phyloP scores from a whole-genome alignment of 2,113 vertebrate genomes.

The Leucoraja erinaceus region DNA sequence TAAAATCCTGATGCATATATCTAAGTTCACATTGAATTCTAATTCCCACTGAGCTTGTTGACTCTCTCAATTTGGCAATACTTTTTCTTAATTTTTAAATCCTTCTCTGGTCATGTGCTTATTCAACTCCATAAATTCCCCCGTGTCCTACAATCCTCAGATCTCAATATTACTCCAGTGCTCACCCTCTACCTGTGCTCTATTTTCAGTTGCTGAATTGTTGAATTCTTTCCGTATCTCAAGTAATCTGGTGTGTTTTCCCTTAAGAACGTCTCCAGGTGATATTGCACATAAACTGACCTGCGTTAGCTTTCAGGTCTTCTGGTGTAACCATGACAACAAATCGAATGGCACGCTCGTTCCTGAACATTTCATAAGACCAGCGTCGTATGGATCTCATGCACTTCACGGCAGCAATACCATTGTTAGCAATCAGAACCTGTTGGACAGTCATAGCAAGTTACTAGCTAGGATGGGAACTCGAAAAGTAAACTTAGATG shows the following conservation, averaged over 20 bases:
- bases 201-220: neutral
- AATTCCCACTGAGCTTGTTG: neutral
- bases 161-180: neutral
- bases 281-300: conserved; percentile 51
- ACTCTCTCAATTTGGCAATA: neutral
- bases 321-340: conserved; percentile 98
- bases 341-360: conserved; percentile 90
- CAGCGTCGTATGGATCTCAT: conserved; percentile 98
- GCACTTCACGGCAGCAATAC: conserved; percentile 97
- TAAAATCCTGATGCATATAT: neutral
- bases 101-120: too few species aligned
- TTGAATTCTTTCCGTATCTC: neutral
- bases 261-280: too few species aligned
- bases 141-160: neutral
- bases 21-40: neutral
- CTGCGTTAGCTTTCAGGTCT: conserved; percentile 95
- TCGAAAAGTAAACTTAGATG: neutral
- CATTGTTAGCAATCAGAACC: conserved; percentile 98
- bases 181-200: neutral
- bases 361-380: conserved; percentile 98
- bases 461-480: neutral
- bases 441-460: conserved; percentile 44
- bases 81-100: neutral
- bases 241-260: too few species aligned
- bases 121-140: neutral